Evolutionary conservation across 30 jellyfish, hydroid and myxozoan genomes (phyloP).

Genomic region (Phacellophora camtschatica): DNA sequence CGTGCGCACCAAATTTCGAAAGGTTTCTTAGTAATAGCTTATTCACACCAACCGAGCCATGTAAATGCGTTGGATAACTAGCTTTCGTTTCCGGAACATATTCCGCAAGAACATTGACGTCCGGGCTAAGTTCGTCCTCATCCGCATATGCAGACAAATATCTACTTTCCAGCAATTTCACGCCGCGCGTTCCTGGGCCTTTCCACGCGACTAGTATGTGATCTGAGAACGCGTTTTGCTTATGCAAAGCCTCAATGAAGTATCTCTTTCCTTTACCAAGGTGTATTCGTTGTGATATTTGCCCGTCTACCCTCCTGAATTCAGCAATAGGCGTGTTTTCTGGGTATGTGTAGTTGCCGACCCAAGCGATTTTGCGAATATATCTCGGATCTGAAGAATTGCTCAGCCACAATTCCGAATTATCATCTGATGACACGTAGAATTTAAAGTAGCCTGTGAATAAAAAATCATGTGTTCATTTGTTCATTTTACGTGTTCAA

Average conservation of each 20-base stretch:
- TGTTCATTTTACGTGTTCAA: background rate
- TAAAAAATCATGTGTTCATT: background rate
- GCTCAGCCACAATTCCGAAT: slow-evolving; percentile 94
- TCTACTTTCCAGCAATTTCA: slow-evolving; percentile 20
- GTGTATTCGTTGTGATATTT: slow-evolving; percentile 55
- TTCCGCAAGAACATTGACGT: slow-evolving; percentile 67
- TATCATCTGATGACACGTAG: slow-evolving; percentile 87
- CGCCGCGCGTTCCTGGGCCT: slow-evolving; percentile 73
- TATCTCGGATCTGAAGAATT: slow-evolving; percentile 44
- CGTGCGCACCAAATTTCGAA: slow-evolving; percentile 55
- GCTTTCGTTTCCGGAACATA: slow-evolving; percentile 85
- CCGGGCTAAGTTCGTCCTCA: slow-evolving; percentile 54
- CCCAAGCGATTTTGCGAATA: slow-evolving; percentile 66
- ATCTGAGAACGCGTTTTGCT: slow-evolving; percentile 72
- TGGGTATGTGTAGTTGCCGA: slow-evolving; percentile 57
- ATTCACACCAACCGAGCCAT: slow-evolving; percentile 42
- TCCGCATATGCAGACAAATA: slow-evolving; percentile 75
- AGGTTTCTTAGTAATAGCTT: slow-evolving; percentile 33
- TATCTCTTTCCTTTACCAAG: slow-evolving; percentile 36
- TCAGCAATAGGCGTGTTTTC: slow-evolving; percentile 64
- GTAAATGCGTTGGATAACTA: slow-evolving; percentile 62
- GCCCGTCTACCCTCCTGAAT: slow-evolving; percentile 34
- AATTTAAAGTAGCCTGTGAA: slow-evolving; percentile 73
- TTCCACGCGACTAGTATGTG: slow-evolving; percentile 88
- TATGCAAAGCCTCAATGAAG: slow-evolving; percentile 82